These are phyloP conservation scores for Garra rufa DNA, from an alignment of 2,113 vertebrate species.

Conservation along the genomic window DNA sequence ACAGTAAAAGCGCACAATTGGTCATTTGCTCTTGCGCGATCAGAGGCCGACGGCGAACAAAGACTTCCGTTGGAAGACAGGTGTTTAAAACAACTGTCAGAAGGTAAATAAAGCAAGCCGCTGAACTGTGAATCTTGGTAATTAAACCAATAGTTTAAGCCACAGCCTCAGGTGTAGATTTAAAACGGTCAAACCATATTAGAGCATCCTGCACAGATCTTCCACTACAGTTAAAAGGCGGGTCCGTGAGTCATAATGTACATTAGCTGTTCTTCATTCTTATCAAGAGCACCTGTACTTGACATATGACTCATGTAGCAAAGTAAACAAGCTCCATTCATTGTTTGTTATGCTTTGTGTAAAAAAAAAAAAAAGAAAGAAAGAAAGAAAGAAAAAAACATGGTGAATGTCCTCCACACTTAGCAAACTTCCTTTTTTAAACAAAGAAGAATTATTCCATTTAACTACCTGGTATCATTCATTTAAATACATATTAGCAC, in stretches of 20 bases:
- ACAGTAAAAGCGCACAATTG: not conserved
- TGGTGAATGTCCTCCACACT: slow-evolving; percentile 22
- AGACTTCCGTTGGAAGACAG: slow-evolving; percentile 13
- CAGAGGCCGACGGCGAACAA: not conserved
- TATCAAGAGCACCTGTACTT: slow-evolving; percentile 51
- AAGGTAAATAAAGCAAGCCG: slow-evolving; percentile 2
- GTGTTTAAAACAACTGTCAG: slow-evolving; percentile 11
- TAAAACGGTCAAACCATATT: not conserved
- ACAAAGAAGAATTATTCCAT: slow-evolving; percentile 11
- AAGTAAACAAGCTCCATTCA: slow-evolving; percentile 42
- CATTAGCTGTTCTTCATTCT: slow-evolving; percentile 41
- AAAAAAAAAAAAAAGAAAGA: too few relatives aligned
- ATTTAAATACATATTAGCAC: not conserved
- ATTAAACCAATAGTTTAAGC: not conserved
- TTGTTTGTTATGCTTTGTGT: slow-evolving; percentile 38
- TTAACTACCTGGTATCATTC: not conserved
- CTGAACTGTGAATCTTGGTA: slow-evolving; percentile 18
- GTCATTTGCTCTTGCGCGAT: not conserved
- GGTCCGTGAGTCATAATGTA: slow-evolving; percentile 48
- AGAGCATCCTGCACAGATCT: slow-evolving; percentile 5
- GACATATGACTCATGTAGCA: slow-evolving; percentile 49
- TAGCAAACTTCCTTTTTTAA: slow-evolving; percentile 44
- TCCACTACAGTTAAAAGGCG: slow-evolving; percentile 28
- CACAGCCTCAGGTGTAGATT: slow-evolving; percentile 6
- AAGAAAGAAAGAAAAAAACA: not conserved